Evolutionary conservation across 2,113 vertebrate genomes (phyloP).

Genomic region (Psittacara wagleri): DNA sequence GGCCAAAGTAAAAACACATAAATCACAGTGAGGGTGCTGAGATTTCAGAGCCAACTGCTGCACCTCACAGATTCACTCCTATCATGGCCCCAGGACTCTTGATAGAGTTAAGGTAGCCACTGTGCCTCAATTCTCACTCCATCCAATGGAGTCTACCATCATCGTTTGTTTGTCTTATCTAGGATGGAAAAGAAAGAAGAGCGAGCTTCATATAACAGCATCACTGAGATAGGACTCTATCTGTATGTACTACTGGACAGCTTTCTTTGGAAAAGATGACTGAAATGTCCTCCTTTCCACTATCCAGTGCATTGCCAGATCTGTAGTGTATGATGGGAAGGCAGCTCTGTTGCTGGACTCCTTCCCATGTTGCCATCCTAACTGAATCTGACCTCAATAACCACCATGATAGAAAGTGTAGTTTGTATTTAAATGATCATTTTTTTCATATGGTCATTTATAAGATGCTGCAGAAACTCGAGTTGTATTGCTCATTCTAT

Average conservation of each 20-base stretch:
- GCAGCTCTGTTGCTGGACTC: background rate
- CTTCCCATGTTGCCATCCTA: background rate
- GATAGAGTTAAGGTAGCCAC: background rate
- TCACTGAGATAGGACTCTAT: background rate
- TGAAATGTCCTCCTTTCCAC: background rate
- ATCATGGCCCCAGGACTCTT: fast-evolving
- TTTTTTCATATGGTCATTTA: background rate
- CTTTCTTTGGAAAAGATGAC: background rate
- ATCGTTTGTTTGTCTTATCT: background rate
- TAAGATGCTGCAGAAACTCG: background rate
- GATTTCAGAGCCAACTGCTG: background rate
- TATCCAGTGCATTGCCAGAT: background rate
- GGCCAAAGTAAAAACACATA: background rate
- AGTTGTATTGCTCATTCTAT: background rate
- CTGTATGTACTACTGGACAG: no score
- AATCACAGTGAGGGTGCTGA: background rate
- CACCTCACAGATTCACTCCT: background rate
- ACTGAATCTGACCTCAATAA: background rate
- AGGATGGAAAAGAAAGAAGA: background rate
- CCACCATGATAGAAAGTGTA: background rate
- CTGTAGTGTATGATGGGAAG: background rate
- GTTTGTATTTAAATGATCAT: background rate
- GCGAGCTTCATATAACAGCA: background rate
- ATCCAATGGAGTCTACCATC: background rate
- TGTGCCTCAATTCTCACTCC: background rate